Percentiles rank a stretch among this genome's conserved stretches.
Conservation (phyloP, 1,140 invertebrate genomes). For the Hyphantria cunea region DNA sequence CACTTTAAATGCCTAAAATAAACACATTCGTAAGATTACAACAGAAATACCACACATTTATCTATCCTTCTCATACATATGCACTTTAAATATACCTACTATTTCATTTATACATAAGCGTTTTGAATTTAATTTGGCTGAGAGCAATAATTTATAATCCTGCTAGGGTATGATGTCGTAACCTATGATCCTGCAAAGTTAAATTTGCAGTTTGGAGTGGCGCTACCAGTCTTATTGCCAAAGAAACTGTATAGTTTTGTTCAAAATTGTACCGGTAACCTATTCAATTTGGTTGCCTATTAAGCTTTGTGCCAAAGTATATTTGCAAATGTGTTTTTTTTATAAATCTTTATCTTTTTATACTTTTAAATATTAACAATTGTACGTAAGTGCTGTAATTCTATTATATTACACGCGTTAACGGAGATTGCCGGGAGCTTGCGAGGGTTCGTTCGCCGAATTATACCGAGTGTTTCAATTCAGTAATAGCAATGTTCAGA, state of each 20-base stretch:
- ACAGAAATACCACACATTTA: conserved; percentile 32
- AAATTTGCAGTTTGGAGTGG: conserved; percentile 8
- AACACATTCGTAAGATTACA: conserved; percentile 53
- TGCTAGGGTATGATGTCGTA: conserved; percentile 18
- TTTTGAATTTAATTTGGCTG: conserved; percentile 63
- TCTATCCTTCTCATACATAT: conserved; percentile 32
- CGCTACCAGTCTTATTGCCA: conserved; percentile 11
- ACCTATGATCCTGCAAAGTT: conserved; percentile 22
- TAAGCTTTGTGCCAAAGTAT: conserved; percentile 26
- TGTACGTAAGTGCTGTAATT: conserved; percentile 2
- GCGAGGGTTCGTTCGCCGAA: not conserved
- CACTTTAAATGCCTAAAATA: conserved; percentile 58
- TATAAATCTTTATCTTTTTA: conserved; percentile 24
- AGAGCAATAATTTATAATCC: conserved; percentile 67
- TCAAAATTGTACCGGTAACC: conserved; percentile 12
- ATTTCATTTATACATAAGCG: conserved; percentile 32
- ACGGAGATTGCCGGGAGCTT: conserved; percentile 6
- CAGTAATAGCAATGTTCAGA: not conserved
- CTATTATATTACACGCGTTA: conserved; percentile 9
- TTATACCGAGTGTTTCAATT: conserved; percentile 8
- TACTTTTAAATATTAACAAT: conserved; percentile 19
- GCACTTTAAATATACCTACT: not conserved
- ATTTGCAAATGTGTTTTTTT: conserved; percentile 21
- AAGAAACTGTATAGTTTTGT: conserved; percentile 19
- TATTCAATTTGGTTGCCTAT: conserved; percentile 25